These are phyloP conservation scores for Sceloporus undulatus DNA, from an alignment of 2,113 vertebrate species.

Conservation along the genomic window DNA sequence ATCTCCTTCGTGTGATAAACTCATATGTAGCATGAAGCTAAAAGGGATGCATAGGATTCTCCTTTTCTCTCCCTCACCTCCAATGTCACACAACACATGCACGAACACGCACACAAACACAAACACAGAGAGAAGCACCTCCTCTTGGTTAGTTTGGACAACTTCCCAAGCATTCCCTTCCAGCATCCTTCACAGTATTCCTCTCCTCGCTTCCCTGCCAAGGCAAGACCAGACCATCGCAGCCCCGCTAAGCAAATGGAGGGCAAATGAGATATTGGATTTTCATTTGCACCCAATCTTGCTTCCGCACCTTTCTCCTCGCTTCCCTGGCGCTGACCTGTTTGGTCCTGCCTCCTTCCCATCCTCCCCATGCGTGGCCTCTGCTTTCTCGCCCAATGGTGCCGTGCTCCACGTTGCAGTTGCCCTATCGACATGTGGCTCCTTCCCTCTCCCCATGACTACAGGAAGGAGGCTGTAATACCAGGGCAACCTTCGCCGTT, in stretches of 20 bases:
- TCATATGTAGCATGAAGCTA: too few relatives aligned
- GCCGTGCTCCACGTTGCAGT: too few relatives aligned
- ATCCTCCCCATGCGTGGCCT: background rate
- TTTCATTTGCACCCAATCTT: conserved; percentile 44
- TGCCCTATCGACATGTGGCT: background rate
- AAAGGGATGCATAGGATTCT: too few relatives aligned
- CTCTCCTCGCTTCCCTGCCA: background rate
- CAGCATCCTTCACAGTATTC: too few relatives aligned
- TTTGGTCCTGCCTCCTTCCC: conserved; percentile 26
- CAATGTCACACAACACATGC: too few relatives aligned
- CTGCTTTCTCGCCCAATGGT: background rate
- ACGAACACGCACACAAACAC: background rate
- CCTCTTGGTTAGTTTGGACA: background rate
- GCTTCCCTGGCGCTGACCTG: conserved; percentile 28
- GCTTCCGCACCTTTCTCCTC: background rate
- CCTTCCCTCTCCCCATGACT: conserved; percentile 46
- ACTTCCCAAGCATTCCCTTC: background rate
- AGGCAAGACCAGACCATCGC: background rate
- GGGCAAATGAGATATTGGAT: conserved; percentile 24
- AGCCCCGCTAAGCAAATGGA: conserved; percentile 20
- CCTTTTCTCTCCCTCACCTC: too few relatives aligned
- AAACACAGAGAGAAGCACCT: background rate
- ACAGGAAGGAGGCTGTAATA: conserved; percentile 58
- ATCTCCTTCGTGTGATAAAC: too few relatives aligned
- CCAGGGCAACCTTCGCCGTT: conserved; percentile 61